Evolutionary conservation across 2,113 vertebrate genomes (phyloP).

Genomic region (Monopterus albus): DNA sequence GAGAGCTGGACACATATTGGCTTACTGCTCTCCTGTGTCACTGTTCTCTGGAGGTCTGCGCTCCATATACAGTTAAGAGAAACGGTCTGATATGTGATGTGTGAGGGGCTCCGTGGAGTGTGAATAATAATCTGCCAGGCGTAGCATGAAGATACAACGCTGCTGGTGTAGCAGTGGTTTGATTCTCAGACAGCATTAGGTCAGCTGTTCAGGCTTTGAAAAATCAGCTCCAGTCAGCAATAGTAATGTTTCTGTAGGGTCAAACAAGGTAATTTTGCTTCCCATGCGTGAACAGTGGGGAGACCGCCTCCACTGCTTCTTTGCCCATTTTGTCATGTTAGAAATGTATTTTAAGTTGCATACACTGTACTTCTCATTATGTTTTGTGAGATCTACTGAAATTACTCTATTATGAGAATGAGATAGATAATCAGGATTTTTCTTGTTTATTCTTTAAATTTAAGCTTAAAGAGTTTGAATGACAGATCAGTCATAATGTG

Average conservation of each 20-base stretch:
- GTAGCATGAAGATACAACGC: not conserved
- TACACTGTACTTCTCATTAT: not conserved
- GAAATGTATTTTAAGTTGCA: not conserved
- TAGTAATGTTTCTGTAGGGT: conserved; percentile 49
- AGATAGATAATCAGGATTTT: not conserved
- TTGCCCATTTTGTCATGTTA: not conserved
- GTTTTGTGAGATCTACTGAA: conserved; percentile 12
- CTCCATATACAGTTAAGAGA: conserved; percentile 33
- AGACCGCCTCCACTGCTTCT: not conserved
- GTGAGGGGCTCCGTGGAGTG: conserved; percentile 55
- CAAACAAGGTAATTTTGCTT: conserved; percentile 32
- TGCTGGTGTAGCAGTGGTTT: conserved; percentile 12
- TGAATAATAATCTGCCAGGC: conserved; percentile 15
- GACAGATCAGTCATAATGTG: not conserved
- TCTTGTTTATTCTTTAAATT: no score
- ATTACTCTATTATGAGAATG: not conserved
- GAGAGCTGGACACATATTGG: conserved; percentile 47
- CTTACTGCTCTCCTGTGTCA: conserved; percentile 42
- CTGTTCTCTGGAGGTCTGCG: conserved; percentile 36
- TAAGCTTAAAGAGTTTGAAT: no score
- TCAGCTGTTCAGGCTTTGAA: conserved; percentile 32
- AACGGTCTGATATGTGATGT: conserved; percentile 24
- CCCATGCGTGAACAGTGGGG: conserved; percentile 14
- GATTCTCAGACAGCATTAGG: conserved; percentile 11
- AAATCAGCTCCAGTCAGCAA: conserved; percentile 46